Evolutionary conservation across 2,888 invertebrate species (phyloP).

Genomic region (Euproctis similis): DNA sequence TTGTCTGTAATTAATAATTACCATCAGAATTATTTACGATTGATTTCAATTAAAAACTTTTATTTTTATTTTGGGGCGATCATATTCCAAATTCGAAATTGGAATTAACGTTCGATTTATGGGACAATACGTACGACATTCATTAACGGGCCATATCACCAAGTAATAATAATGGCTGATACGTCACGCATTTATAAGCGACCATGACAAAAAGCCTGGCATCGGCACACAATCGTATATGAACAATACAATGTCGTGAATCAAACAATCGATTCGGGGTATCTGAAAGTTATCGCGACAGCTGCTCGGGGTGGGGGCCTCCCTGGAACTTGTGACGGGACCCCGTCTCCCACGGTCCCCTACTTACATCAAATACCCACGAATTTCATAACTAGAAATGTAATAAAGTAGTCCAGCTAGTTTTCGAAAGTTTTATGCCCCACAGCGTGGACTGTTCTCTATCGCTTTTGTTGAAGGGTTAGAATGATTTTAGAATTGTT

Average conservation of each 20-base stretch:
- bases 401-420: constrained; percentile 25
- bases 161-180: constrained; percentile 31
- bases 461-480: no score
- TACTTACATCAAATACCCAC: constrained; percentile 27
- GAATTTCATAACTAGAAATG: constrained; percentile 25
- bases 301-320: constrained; percentile 47
- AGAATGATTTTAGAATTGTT: no score
- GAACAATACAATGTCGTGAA: constrained; percentile 55
- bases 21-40: no score
- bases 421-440: constrained; percentile 17
- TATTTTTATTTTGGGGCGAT: no score
- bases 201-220: constrained; percentile 32
- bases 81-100: no score
- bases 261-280: constrained; percentile 66
- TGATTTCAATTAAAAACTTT: no score
- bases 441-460: no score
- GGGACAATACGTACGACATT: constrained; percentile 12
- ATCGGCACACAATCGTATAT: constrained; percentile 39
- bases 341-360: constrained; percentile 61
- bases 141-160: constrained; percentile 19
- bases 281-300: constrained; percentile 54
- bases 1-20: no score
- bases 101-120: constrained; percentile 15
- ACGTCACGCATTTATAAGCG: constrained; percentile 24
- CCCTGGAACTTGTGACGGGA: constrained; percentile 40